Evolutionary conservation across 2,888 invertebrate species (phyloP), one percentile per base, ranked within the genome.

Genomic region (Agapetus fuscipes): DNA sequence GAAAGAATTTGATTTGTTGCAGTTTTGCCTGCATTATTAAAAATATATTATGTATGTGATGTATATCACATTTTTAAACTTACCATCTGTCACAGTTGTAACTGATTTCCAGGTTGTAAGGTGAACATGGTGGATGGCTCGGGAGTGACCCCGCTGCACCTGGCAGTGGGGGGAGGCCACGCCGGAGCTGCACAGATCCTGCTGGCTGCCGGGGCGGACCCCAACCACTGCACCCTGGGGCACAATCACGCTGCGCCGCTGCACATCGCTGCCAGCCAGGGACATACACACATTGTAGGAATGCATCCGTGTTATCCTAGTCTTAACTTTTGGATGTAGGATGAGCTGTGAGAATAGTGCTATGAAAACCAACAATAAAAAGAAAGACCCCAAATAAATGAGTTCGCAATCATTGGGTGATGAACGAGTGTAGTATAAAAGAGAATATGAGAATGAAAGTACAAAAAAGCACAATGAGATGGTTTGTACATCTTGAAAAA

Each of bases 111-210:
- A 70, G 78, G 76, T 27, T 72, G 75, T 53, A 74, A 72, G 57
- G 62, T 81, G 17, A 78, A 85, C 60, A 65, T 77, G 24, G 70
- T 73, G 17, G 79, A 80, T 48, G 68, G 70, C 4, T 76, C 77
- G 52, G 78, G 80, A 12, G 65, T 77, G 35, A 80, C 79, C 13
- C 75, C 83, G 1, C 60, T 85, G 30, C 83, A 83, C 57, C 65
- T 80, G 47, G 80, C 83, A 20, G 74, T 74, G 1, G 61, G 66
- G 26, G 68, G 66, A 47, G 76, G 76, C 35, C 70, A 76, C 52
- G 51, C 58, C 16, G 72, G 75, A 43, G 70, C 81, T 41, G 72
- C 74, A 0, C 63, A 66, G 36, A 56, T 70, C 37, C 57, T 81
- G 9, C 54, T 81, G 24, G 61, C 62, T 41, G 66, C 72, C 38